These are phyloP conservation scores for Hylaeus volcanicus DNA, from an alignment of 1,140 invertebrate genomes.

Conservation along the genomic window DNA sequence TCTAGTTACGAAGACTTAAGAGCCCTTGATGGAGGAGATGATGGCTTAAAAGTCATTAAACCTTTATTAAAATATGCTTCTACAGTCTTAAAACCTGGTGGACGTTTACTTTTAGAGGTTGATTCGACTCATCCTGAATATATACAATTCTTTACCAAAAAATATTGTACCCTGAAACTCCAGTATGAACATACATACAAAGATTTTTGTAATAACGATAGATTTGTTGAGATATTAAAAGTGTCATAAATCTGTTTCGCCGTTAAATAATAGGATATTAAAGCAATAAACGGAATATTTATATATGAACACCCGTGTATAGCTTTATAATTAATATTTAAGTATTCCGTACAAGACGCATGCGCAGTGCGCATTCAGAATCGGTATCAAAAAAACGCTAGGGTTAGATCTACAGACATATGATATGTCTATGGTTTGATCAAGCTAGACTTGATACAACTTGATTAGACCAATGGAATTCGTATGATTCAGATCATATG, in stretches of 20 bases:
- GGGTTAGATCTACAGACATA: too few species aligned
- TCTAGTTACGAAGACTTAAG: slow-evolving; percentile 84
- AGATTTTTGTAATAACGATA: slow-evolving; percentile 82
- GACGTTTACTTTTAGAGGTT: slow-evolving; percentile 83
- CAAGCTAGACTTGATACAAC: too few species aligned
- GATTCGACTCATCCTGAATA: slow-evolving; percentile 82
- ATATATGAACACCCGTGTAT: not conserved
- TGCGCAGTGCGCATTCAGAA: too few species aligned
- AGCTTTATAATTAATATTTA: not conserved
- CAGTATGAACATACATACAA: slow-evolving; percentile 79
- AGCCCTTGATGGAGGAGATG: slow-evolving; percentile 84
- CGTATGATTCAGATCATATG: too few species aligned
- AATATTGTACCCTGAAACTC: slow-evolving; percentile 76
- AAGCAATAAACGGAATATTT: not conserved
- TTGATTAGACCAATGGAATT: too few species aligned
- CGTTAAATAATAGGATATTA: not conserved
- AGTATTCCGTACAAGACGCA: too few species aligned
- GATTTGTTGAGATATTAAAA: slow-evolving; percentile 83
- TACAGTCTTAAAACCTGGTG: slow-evolving; percentile 77
- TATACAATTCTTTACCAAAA: slow-evolving; percentile 79
- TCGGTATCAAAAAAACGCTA: too few species aligned
- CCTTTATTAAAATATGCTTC: slow-evolving; percentile 81
- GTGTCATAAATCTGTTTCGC: slow-evolving; percentile 33
- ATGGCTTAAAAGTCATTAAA: slow-evolving; percentile 83
- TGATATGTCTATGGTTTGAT: too few species aligned